Evolutionary conservation across 1,140 invertebrate species (phyloP).

Genomic region (Penaeus japonicus): DNA sequence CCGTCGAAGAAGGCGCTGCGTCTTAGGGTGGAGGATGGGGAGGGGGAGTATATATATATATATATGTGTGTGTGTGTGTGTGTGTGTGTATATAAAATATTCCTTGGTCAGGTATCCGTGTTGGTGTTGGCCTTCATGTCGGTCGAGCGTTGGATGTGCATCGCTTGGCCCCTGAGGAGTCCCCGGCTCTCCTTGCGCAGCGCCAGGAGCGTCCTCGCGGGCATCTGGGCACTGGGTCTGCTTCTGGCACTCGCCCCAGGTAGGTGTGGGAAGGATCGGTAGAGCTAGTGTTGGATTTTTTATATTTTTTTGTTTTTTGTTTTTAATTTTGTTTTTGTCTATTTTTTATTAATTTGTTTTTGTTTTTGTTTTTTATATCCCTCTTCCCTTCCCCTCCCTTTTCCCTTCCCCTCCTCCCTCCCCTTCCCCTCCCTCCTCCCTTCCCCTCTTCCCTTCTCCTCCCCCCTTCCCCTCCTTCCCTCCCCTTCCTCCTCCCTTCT

Average conservation of each 20-base stretch:
- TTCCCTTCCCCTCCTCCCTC: not conserved
- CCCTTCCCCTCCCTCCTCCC: too few species aligned
- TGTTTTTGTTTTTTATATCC: too few species aligned
- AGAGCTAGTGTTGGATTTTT: not conserved
- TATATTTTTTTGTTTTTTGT: not conserved
- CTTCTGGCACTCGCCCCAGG: not conserved
- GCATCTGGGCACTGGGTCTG: not conserved
- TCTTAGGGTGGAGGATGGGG: too few species aligned
- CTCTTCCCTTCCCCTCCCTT: not conserved
- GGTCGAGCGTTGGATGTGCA: constrained; percentile 76
- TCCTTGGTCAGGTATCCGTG: constrained; percentile 70
- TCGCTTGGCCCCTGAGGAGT: constrained; percentile 71
- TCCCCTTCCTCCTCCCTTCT: too few species aligned
- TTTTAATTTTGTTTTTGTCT: not conserved
- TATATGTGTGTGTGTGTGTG: too few species aligned
- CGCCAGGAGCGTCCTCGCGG: not conserved
- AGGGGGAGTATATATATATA: too few species aligned
- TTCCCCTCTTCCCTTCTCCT: too few species aligned
- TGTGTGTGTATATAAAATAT: too few species aligned
- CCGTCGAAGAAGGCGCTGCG: too few species aligned
- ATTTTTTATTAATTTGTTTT: too few species aligned
- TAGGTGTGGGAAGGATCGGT: not conserved
- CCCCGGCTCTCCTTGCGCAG: not conserved
- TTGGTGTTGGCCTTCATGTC: constrained; percentile 80
- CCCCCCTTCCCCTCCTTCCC: too few species aligned